Conservation (phyloP, 2,797 vertebrate genomes). For the Epinephelus malabaricus region DNA sequence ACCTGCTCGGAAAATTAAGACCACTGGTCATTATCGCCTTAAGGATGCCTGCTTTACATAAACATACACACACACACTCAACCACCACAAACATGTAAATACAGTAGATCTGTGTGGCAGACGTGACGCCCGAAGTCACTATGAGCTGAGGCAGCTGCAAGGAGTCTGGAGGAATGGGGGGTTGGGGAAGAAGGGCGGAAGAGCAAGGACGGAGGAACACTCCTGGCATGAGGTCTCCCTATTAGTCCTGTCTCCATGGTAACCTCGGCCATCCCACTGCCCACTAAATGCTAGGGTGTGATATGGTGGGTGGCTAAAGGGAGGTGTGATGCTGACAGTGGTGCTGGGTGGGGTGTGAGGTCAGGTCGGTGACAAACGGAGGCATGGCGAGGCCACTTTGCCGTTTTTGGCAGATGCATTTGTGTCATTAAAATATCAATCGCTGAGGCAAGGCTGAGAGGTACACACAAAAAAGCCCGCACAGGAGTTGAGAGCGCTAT, state of each 20-base stretch:
- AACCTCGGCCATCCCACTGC: slow-evolving; percentile 68
- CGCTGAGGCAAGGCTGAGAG: slow-evolving; percentile 26
- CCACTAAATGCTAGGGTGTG: slow-evolving; percentile 67
- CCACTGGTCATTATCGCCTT: slow-evolving; percentile 12
- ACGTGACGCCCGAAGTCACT: slow-evolving; percentile 31
- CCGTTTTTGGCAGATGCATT: slow-evolving; percentile 56
- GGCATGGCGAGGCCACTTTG: slow-evolving; percentile 56
- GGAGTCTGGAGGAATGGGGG: slow-evolving; percentile 14
- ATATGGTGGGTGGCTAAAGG: slow-evolving; percentile 57
- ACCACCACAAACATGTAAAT: slow-evolving; percentile 28
- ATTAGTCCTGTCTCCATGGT: slow-evolving; percentile 77
- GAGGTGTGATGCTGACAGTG: slow-evolving; percentile 62
- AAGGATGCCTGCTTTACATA: slow-evolving; percentile 26
- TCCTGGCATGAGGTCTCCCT: slow-evolving; percentile 68
- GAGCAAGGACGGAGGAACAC: slow-evolving; percentile 42
- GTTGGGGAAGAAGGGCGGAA: slow-evolving; percentile 3
- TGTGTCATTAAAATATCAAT: slow-evolving; percentile 65
- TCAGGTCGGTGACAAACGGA: slow-evolving; percentile 54
- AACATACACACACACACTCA: slow-evolving; percentile 8
- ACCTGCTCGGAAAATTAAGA: slow-evolving; percentile 29
- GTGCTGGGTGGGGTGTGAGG: slow-evolving; percentile 58
- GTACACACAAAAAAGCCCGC: background rate
- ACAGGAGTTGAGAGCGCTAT: slow-evolving; percentile 50
- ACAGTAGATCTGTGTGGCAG: slow-evolving; percentile 23
- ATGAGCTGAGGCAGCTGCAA: slow-evolving; percentile 20